Evolutionary conservation across 2,797 vertebrate genomes (phyloP).

Genomic region (Euthynnus affinis): DNA sequence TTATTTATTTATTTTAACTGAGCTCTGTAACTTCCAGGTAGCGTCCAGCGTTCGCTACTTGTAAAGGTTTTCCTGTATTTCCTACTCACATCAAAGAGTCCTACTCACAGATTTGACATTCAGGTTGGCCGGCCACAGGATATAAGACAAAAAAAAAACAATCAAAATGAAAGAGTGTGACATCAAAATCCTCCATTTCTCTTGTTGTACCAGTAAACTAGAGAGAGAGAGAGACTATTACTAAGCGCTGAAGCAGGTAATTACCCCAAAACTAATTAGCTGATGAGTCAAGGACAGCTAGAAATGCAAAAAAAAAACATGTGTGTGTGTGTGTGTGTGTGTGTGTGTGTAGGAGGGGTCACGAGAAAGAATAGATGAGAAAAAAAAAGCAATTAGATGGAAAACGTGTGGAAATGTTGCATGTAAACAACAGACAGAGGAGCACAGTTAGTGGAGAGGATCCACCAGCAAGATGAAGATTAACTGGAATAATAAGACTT

Average conservation of each 20-base stretch:
- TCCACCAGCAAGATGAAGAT: constrained; percentile 66
- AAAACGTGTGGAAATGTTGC: constrained; percentile 67
- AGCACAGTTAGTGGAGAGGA: constrained; percentile 40
- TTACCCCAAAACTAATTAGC: constrained; percentile 84
- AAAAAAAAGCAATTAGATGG: constrained; percentile 71
- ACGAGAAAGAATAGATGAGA: constrained; percentile 34
- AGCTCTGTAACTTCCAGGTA: neutral
- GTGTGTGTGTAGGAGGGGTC: neutral
- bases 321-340: neutral
- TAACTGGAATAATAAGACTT: constrained; percentile 70
- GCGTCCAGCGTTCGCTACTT: neutral
- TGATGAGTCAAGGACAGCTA: constrained; percentile 79
- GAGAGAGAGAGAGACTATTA: constrained; percentile 58
- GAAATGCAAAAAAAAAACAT: constrained; percentile 57
- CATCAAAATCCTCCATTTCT: neutral
- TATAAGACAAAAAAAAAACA: constrained; percentile 34
- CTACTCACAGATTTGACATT: constrained; percentile 20
- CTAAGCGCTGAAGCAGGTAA: constrained; percentile 82
- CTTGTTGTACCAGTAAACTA: constrained; percentile 53
- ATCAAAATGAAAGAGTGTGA: constrained; percentile 23
- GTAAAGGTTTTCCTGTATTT: constrained; percentile 5
- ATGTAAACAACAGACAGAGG: constrained; percentile 65
- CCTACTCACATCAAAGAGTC: constrained; percentile 15
- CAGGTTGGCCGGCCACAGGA: neutral
- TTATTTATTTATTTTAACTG: neutral